These are phyloP conservation scores for Saimiri boliviensis DNA, from an alignment of 2,113 vertebrate species.

Conservation along the genomic window DNA sequence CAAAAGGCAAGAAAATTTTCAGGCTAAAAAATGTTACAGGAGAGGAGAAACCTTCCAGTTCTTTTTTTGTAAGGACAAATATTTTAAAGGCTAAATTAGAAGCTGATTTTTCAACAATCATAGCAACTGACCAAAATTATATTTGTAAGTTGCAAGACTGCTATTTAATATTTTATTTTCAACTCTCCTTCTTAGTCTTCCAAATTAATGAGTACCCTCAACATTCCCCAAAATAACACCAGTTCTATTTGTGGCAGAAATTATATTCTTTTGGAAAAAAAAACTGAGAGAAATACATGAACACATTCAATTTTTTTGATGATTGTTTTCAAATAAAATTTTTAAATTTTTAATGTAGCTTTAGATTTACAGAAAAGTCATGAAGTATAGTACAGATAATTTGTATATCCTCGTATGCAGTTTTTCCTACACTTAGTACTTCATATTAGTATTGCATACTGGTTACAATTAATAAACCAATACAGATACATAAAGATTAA, in stretches of 20 bases:
- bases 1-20: not conserved
- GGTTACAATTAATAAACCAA: not conserved
- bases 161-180: not conserved
- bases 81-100: not conserved
- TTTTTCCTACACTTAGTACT: not conserved
- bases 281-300: not conserved
- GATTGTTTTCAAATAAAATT: not conserved
- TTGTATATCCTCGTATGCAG: not conserved
- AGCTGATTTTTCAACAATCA: not conserved
- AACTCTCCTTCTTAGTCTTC: not conserved
- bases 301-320: not conserved
- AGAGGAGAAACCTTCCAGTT: not conserved
- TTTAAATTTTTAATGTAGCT: not conserved
- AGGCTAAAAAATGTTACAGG: not conserved
- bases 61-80: not conserved
- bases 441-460: not conserved
- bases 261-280: not conserved
- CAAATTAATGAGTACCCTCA: not conserved
- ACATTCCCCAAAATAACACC: not conserved
- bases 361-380: not conserved
- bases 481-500: not conserved
- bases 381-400: not conserved
- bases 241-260: not conserved
- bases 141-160: not conserved
- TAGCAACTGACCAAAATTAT: not conserved